Conservation (phyloP, 2,113 vertebrate species). For the Illadopsis cleaveri region DNA sequence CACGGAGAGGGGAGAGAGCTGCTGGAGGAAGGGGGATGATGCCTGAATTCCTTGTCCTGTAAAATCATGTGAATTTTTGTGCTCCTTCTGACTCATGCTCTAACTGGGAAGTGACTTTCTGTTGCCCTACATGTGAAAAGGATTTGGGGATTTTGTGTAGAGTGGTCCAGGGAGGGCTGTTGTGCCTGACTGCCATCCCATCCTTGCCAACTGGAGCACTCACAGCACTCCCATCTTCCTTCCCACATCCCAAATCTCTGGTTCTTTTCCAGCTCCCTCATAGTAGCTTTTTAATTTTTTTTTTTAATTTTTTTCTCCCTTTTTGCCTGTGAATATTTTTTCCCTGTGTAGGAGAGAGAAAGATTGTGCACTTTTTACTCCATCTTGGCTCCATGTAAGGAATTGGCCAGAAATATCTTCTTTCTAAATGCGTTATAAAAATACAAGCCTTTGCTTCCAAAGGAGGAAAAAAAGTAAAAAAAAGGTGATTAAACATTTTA, state of each 20-base stretch:
- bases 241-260: not conserved
- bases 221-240: not conserved
- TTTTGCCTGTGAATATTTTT: not conserved
- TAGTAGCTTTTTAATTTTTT: not conserved
- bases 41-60: not conserved
- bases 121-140: not conserved
- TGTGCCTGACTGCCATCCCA: not conserved
- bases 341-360: not conserved
- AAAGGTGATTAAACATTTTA: not conserved
- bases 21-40: not conserved
- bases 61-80: not conserved
- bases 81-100: not conserved
- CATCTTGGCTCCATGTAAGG: slow-evolving; percentile 20
- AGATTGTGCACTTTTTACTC: not conserved
- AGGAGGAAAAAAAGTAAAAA: not conserved
- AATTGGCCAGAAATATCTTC: not conserved
- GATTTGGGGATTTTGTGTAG: not conserved
- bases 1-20: not conserved
- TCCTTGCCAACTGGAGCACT: not conserved
- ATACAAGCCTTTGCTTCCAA: not conserved
- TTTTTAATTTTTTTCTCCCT: too few species aligned
- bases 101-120: not conserved
- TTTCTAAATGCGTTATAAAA: not conserved
- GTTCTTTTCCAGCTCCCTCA: not conserved
- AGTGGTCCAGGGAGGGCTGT: not conserved